phyloP scores from a whole-genome alignment of 2,888 invertebrate genomes.

The Luperina nickerlii region DNA sequence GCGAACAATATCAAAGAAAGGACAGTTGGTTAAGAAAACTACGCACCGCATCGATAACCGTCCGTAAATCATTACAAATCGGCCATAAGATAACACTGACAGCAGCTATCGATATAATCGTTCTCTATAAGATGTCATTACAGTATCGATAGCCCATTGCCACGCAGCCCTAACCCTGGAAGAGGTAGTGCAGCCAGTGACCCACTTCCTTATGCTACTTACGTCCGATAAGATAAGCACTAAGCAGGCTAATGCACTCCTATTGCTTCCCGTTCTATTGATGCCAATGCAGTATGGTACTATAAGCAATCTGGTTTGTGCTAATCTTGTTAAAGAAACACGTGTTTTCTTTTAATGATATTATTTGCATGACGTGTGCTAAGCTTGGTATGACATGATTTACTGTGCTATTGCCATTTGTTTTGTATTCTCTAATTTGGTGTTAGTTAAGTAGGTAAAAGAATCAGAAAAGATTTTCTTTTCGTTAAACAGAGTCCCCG shows the following conservation, averaged over 20 bases:
- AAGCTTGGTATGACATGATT: not conserved
- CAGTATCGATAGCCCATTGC: slow-evolving; percentile 41
- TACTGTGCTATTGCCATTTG: not conserved
- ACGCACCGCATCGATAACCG: not conserved
- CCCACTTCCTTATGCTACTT: slow-evolving; percentile 55
- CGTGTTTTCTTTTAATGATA: not conserved
- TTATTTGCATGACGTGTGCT: not conserved
- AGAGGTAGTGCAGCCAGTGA: slow-evolving; percentile 32
- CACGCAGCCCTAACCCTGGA: slow-evolving; percentile 32
- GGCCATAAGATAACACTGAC: slow-evolving; percentile 3
- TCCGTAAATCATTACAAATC: slow-evolving; percentile 8
- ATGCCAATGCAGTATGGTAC: slow-evolving; percentile 27
- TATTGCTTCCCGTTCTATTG: slow-evolving; percentile 48
- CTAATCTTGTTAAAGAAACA: slow-evolving; percentile 41
- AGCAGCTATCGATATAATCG: slow-evolving; percentile 31
- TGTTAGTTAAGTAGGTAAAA: not conserved
- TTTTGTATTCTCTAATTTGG: not conserved
- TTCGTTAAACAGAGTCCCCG: not conserved
- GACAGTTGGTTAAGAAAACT: not conserved
- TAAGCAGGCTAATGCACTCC: slow-evolving; percentile 50
- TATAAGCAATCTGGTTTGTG: slow-evolving; percentile 20
- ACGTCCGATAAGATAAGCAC: slow-evolving; percentile 60
- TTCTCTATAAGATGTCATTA: slow-evolving; percentile 22
- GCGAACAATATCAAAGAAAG: no score
- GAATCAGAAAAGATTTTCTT: not conserved